Percentiles rank a stretch among this genome's conserved stretches.
These are phyloP conservation scores for Rhodophaea formosa DNA, from an alignment of 2,888 invertebrate species.

Conservation along the genomic window DNA sequence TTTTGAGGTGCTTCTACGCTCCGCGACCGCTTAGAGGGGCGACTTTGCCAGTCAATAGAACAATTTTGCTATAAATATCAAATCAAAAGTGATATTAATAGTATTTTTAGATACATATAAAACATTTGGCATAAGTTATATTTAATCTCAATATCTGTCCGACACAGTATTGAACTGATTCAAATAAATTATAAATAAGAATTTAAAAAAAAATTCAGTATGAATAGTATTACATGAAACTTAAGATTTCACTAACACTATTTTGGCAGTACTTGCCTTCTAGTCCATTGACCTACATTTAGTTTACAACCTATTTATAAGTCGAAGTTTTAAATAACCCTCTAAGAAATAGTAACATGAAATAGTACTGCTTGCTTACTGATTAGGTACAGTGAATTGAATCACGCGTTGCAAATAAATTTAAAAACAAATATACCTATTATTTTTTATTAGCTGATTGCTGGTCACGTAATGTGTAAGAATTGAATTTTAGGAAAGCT, in stretches of 20 bases:
- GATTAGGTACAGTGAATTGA: background rate
- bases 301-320: background rate
- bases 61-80: too few relatives aligned
- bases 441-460: background rate
- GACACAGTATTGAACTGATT: too few relatives aligned
- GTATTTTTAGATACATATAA: too few relatives aligned
- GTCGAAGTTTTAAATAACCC: slow-evolving; percentile 1
- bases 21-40: too few relatives aligned
- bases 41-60: too few relatives aligned
- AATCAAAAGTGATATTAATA: too few relatives aligned
- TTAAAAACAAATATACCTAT: background rate
- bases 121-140: too few relatives aligned
- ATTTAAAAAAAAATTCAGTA: too few relatives aligned
- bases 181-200: too few relatives aligned
- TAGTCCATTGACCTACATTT: slow-evolving; percentile 1
- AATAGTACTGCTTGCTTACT: too few relatives aligned
- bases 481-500: slow-evolving; percentile 9
- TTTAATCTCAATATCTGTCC: too few relatives aligned
- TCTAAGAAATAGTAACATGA: background rate
- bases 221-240: background rate
- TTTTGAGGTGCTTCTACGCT: too few relatives aligned
- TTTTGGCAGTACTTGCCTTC: background rate
- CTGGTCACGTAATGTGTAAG: slow-evolving; percentile 9
- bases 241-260: slow-evolving; percentile 2
- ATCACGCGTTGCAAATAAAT: background rate